phyloP scores from a whole-genome alignment of 1,140 invertebrate species.

The Orchesella cincta region DNA sequence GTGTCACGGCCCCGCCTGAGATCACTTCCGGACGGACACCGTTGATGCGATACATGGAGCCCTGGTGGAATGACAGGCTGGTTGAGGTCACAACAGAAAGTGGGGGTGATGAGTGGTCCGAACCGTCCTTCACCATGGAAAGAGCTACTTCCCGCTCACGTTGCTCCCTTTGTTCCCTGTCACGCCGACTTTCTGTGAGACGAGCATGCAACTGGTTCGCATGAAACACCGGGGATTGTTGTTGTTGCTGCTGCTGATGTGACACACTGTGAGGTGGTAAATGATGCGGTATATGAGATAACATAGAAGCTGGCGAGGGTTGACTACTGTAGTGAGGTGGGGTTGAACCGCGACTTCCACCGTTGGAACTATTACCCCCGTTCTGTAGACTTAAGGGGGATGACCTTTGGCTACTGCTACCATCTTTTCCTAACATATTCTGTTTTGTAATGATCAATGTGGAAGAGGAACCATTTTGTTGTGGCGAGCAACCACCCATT shows the following conservation, averaged over 20 bases:
- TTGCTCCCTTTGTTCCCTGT: neutral
- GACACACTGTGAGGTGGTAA: slow-evolving; percentile 25
- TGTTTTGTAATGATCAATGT: slow-evolving; percentile 46
- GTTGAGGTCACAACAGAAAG: slow-evolving; percentile 49
- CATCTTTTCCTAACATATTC: slow-evolving; percentile 29
- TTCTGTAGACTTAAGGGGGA: slow-evolving; percentile 11
- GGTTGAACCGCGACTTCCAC: slow-evolving; percentile 32
- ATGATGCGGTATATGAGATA: slow-evolving; percentile 34
- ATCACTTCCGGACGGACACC: slow-evolving; percentile 78
- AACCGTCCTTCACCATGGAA: neutral
- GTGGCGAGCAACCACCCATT: slow-evolving; percentile 4
- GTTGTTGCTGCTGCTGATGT: slow-evolving; percentile 35
- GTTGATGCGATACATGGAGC: slow-evolving; percentile 66
- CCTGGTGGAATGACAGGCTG: slow-evolving; percentile 52
- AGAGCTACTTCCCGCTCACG: neutral
- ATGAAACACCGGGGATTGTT: slow-evolving; percentile 54
- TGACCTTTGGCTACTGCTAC: slow-evolving; percentile 15
- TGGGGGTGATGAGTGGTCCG: slow-evolving; percentile 22
- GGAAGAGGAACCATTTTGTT: slow-evolving; percentile 27
- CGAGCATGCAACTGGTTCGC: slow-evolving; percentile 57
- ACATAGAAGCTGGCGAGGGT: slow-evolving; percentile 24
- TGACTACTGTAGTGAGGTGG: slow-evolving; percentile 27
- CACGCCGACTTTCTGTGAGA: slow-evolving; percentile 53
- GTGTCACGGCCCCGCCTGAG: slow-evolving; percentile 68
- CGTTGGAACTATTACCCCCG: neutral